Evolutionary conservation across 2,113 vertebrate genomes (phyloP), one percentile per base, ranked within the genome.

Genomic region (Felis chaus): DNA sequence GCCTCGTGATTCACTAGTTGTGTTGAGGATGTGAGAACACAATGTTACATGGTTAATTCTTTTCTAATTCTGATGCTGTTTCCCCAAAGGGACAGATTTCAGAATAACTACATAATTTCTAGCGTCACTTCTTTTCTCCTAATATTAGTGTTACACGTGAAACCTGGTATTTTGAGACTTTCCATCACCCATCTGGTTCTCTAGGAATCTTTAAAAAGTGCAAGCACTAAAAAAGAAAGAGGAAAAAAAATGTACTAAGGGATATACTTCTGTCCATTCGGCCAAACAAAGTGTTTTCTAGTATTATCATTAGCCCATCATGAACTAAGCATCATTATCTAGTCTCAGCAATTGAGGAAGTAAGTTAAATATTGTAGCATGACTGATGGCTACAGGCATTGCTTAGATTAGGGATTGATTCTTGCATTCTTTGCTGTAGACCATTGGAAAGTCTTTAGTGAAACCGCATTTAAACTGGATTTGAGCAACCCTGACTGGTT

Each of bases 31-130:
- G 55, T 92, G 85, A 93, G 89, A 84, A 93, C 36, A 81, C 55
- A 27, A 11, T 4, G 61, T 86, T 48, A 69, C 25, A 41, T 0
- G 9, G 81, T 83, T 78, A 78, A 71, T 80, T 90, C 66, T 95
- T 87, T 96, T 90, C 94, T 95, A 85, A 96, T 85, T 91, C 82
- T 74, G 73, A 71, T 89, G 25, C 78, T 83, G 82, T 73, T 96
- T 94, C 93, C 66, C 85, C 95, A 92, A 96, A 81, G 65, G 85
- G 93, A 95, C 96, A 97, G 90, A 68, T 97, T 97, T 98, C 80
- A 94, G 92, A 94, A 95, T 55, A 81, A 94, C 80, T 94, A 96
- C 97, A 97, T 97, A 91, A 96, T 96, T 94, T 55, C 68, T 89
- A 88, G 53, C 45, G 66, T 97, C 69, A 78, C 31, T 90, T 95